These are phyloP conservation scores for Formica exsecta DNA, from an alignment of 1,140 invertebrate species.

Conservation along the genomic window DNA sequence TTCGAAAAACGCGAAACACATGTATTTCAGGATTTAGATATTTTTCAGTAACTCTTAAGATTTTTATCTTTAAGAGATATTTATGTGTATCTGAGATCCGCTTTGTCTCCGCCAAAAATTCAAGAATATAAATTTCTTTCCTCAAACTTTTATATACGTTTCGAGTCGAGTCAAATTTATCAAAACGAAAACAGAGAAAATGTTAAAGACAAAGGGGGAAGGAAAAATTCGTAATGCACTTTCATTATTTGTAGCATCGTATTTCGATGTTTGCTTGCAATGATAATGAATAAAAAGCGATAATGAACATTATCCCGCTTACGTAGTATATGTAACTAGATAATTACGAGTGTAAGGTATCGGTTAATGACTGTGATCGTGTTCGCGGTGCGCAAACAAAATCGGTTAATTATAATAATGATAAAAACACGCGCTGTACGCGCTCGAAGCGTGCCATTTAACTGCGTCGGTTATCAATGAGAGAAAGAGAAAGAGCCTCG, in stretches of 20 bases:
- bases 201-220: too few relatives aligned
- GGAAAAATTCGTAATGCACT: neutral
- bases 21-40: neutral
- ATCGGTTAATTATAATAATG: slow-evolving; percentile 48
- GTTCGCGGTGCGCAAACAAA: slow-evolving; percentile 38
- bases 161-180: neutral
- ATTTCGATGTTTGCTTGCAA: slow-evolving; percentile 22
- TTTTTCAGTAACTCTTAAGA: neutral
- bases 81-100: neutral
- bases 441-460: slow-evolving; percentile 33
- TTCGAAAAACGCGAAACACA: too few relatives aligned
- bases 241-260: slow-evolving; percentile 6
- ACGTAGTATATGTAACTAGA: slow-evolving; percentile 28
- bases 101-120: neutral
- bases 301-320: slow-evolving; percentile 44
- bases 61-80: neutral
- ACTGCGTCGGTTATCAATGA: neutral
- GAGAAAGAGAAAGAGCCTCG: neutral
- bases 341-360: slow-evolving; percentile 54
- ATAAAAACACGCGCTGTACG: slow-evolving; percentile 21
- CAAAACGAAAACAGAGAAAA: neutral
- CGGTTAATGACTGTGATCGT: slow-evolving; percentile 43
- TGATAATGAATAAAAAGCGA: slow-evolving; percentile 44
- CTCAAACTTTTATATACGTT: neutral
- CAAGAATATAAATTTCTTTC: neutral